Conservation (phyloP, 2,888 invertebrate genomes). For the Tiphia femorata region DNA sequence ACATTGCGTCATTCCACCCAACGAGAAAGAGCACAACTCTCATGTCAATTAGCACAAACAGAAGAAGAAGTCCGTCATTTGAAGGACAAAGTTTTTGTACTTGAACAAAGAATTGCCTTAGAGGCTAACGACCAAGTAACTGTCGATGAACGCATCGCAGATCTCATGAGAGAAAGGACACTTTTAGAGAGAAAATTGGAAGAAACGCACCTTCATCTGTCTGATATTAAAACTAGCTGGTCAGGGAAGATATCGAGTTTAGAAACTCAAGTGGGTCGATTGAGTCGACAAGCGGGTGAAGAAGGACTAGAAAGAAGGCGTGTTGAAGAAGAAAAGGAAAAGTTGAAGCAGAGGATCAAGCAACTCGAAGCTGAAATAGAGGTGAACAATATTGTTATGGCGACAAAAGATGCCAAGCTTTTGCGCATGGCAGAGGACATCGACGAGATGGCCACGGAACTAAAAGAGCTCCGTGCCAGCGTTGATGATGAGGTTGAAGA, state of each 20-base stretch:
- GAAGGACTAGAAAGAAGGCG: slow-evolving; percentile 85
- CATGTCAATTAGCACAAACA: slow-evolving; percentile 78
- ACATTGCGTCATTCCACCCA: slow-evolving; percentile 81
- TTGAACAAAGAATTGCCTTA: slow-evolving; percentile 63
- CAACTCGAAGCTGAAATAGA: slow-evolving; percentile 77
- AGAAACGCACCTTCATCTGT: slow-evolving; percentile 87
- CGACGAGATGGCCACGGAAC: slow-evolving; percentile 79
- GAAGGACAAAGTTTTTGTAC: slow-evolving; percentile 74
- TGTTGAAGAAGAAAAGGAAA: slow-evolving; percentile 78
- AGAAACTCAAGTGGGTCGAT: slow-evolving; percentile 89
- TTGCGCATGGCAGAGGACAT: slow-evolving; percentile 81
- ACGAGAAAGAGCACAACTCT: slow-evolving; percentile 78
- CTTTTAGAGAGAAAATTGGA: slow-evolving; percentile 83
- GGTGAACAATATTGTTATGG: slow-evolving; percentile 76
- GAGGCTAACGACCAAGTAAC: slow-evolving; percentile 68
- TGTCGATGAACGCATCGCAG: slow-evolving; percentile 73
- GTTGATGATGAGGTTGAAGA: slow-evolving; percentile 68
- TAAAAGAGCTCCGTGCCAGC: slow-evolving; percentile 69
- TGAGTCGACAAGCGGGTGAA: slow-evolving; percentile 87
- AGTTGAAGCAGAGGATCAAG: slow-evolving; percentile 75
- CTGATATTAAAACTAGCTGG: slow-evolving; percentile 93
- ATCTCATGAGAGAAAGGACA: slow-evolving; percentile 74
- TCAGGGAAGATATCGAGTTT: slow-evolving; percentile 89
- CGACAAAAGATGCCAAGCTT: slow-evolving; percentile 80
- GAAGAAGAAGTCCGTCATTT: slow-evolving; percentile 83